Evolutionary conservation across 2,113 vertebrate genomes (phyloP).

Genomic region (Stegostoma tigrinum): DNA sequence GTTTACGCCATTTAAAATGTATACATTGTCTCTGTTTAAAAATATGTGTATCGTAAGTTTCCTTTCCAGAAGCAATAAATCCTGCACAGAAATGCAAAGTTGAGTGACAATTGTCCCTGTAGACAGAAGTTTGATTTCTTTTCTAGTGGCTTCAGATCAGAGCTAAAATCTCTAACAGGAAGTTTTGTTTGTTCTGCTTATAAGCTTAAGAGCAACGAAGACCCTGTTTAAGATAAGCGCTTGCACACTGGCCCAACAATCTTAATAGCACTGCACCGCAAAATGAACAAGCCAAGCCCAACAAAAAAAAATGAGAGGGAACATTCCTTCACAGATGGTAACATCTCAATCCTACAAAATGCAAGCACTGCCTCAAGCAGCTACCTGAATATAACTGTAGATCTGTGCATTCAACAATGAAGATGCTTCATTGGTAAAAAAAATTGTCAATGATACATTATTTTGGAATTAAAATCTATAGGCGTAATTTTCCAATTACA

Average conservation of each 20-base stretch:
- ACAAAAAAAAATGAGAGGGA: no score
- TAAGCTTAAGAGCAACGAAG: not conserved
- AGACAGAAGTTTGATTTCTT: not conserved
- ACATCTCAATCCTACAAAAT: not conserved
- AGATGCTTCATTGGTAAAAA: not conserved
- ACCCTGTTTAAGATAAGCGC: not conserved
- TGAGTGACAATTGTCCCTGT: not conserved
- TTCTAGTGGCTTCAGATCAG: not conserved
- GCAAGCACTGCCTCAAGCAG: not conserved
- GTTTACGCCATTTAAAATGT: not conserved
- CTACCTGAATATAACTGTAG: not conserved
- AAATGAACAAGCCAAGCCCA: no score
- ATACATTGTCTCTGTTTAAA: not conserved
- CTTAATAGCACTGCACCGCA: no score
- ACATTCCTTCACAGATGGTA: not conserved
- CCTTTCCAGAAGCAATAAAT: not conserved
- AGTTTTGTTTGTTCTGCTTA: not conserved
- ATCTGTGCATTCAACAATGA: not conserved
- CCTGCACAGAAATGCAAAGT: not conserved
- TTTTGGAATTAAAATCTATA: not conserved
- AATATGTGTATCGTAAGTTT: not conserved
- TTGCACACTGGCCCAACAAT: no score
- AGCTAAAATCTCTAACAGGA: not conserved
- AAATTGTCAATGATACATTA: not conserved
- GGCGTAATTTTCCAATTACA: not conserved